Conservation (phyloP, 2,888 invertebrate genomes). For the Agonopterix arenella region DNA sequence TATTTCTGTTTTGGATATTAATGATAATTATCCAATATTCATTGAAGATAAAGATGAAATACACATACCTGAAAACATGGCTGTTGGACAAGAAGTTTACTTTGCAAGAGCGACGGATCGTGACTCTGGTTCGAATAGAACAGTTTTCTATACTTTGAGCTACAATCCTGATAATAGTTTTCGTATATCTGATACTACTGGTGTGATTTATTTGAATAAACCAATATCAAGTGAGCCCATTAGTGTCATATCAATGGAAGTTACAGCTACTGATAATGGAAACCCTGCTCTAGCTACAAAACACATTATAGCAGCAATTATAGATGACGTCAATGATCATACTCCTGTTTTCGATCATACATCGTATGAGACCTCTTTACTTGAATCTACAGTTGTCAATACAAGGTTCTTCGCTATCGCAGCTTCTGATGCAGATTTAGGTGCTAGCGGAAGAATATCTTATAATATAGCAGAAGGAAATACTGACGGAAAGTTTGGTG, state of each 20-base stretch:
- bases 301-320: constrained; percentile 82
- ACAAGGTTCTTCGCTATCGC: constrained; percentile 92
- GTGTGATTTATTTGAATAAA: constrained; percentile 91
- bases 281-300: constrained; percentile 84
- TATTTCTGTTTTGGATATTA: constrained; percentile 89
- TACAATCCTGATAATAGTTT: constrained; percentile 90
- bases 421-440: constrained; percentile 93
- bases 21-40: constrained; percentile 94
- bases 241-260: constrained; percentile 83
- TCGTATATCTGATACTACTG: constrained; percentile 89
- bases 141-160: constrained; percentile 87
- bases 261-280: constrained; percentile 91
- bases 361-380: constrained; percentile 93
- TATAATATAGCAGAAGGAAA: constrained; percentile 93
- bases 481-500: constrained; percentile 89
- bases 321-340: constrained; percentile 96
- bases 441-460: constrained; percentile 85
- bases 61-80: constrained; percentile 89
- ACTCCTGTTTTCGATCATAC: constrained; percentile 95
- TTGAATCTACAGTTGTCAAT: constrained; percentile 94
- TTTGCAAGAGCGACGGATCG: constrained; percentile 90
- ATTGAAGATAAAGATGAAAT: constrained; percentile 87
- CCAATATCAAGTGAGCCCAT: constrained; percentile 87
- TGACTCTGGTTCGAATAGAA: constrained; percentile 93
- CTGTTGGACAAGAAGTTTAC: constrained; percentile 95